Percentiles rank a stretch among this genome's conserved stretches.
These are phyloP conservation scores for Tiphia femorata DNA, from an alignment of 2,888 invertebrate species.

Conservation along the genomic window DNA sequence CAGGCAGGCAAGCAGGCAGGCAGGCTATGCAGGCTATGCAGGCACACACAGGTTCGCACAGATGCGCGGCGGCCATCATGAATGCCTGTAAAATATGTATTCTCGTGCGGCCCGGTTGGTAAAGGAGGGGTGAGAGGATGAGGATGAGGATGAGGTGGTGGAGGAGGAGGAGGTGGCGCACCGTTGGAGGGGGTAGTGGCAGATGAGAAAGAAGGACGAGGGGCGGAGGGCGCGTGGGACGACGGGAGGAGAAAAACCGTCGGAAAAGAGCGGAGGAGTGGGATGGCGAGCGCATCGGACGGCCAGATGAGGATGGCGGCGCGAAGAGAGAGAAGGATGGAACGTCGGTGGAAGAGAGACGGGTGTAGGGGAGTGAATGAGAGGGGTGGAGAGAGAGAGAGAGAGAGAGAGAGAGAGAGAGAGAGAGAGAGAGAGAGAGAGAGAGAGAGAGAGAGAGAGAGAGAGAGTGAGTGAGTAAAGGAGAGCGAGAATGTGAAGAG, in stretches of 20 bases:
- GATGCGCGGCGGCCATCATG: slow-evolving; percentile 69
- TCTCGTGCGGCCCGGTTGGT: slow-evolving; percentile 54
- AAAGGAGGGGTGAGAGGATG: slow-evolving; percentile 23
- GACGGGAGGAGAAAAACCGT: slow-evolving; percentile 49
- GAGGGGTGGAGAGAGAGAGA: not conserved
- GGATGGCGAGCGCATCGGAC: slow-evolving; percentile 12
- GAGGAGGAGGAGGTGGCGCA: not conserved
- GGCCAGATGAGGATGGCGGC: slow-evolving; percentile 9
- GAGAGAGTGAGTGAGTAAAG: slow-evolving; percentile 5
- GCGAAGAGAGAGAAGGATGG: slow-evolving; percentile 6
- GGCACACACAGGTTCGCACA: slow-evolving; percentile 66
- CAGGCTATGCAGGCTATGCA: too few relatives aligned
- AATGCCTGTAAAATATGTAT: slow-evolving; percentile 69
- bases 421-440: slow-evolving; percentile 26
- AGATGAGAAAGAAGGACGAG: not conserved
- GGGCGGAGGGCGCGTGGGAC: slow-evolving; percentile 26
- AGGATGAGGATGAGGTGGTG: slow-evolving; percentile 17
- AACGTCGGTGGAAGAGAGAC: slow-evolving; percentile 1
- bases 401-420: slow-evolving; percentile 18
- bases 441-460: slow-evolving; percentile 14
- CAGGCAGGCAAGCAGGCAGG: slow-evolving; percentile 15
- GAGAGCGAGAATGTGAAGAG: slow-evolving; percentile 5
- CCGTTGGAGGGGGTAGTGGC: too few relatives aligned
- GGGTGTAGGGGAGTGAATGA: not conserved
- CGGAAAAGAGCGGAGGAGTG: slow-evolving; percentile 49